Percentiles rank a stretch among this genome's conserved stretches.
Conservation (phyloP, 2,113 vertebrate genomes). For the Pygoscelis antarcticus region DNA sequence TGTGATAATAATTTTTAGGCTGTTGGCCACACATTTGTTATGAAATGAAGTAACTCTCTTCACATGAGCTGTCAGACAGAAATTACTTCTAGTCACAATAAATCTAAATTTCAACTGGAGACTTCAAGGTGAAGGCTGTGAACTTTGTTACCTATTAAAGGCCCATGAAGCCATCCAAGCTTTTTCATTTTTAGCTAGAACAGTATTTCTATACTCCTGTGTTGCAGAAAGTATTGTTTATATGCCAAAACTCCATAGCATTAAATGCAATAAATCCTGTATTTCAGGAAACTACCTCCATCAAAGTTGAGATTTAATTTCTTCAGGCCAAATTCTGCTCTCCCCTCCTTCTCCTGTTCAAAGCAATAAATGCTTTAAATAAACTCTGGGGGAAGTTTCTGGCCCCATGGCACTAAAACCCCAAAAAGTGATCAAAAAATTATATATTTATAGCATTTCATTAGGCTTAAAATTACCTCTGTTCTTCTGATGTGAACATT, state of each 20-base stretch:
- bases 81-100: slow-evolving; percentile 1
- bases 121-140: slow-evolving; percentile 22
- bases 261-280: neutral
- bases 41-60: slow-evolving; percentile 1
- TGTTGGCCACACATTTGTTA: slow-evolving; percentile 19
- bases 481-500: neutral
- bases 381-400: neutral
- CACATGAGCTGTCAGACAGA: slow-evolving; percentile 34
- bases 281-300: neutral
- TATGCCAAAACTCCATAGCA: neutral
- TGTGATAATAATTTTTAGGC: slow-evolving; percentile 11
- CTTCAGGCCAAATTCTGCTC: neutral
- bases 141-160: neutral
- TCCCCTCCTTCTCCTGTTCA: neutral
- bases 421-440: neutral
- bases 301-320: neutral
- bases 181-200: neutral
- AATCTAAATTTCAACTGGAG: slow-evolving; percentile 29
- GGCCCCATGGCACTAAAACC: neutral
- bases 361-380: neutral
- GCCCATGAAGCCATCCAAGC: neutral
- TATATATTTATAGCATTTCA: neutral
- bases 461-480: neutral
- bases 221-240: neutral
- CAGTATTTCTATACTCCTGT: neutral